Base-by-base conservation (phyloP, 2,113 vertebrate genomes). In the Poeciliopsis prolifica region DNA sequence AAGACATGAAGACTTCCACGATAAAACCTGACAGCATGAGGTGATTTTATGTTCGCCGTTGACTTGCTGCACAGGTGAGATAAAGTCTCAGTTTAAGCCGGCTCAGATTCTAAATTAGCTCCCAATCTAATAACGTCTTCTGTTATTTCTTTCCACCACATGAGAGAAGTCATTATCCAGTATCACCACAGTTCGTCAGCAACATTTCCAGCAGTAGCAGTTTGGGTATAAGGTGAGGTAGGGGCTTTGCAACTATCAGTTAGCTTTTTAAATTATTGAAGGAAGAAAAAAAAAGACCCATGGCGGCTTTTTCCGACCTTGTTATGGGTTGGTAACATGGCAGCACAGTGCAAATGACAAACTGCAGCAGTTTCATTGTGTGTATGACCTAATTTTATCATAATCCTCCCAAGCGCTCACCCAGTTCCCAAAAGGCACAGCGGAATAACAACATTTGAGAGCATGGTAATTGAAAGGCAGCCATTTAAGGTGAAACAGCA, bases 121-220 rank as follows among this genome's bases (percentile, higher is more conserved):
- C 70, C 6, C 68, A 84, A 77, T 87, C 75, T 86, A 72, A 89
- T 88, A 86, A 79, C 51, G 31, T 31, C 72, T 67, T 75, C 70
- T 65, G 14, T 70, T 77, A 89, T 73, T 89, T 84, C 74, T 79
- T 83, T 81, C 68, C 80, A 72, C 80, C 48, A 79, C 33, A 62
- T 82, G 80, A 82, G 72, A 70, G 79, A 91, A 85, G 86, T 70
- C 73, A 69, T 86, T 89, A 87, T 82, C 78, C 68, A 0, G 61
- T 72, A 72, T 84, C 73, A 77, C 82, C 74, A 37, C 83, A 82
- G 82, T 73, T 35, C 84, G 81, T 80, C 78, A 81, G 85, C 80
- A 72, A 44, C 64, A 78, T 61, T 68, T 72, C 75, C 62, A 66
- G 40, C 63, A 42, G 70, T 30, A 29, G 76, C 74, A 35, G n/a